A percentile compares a stretch with the other conserved stretches of the same genome.
phyloP scores from a whole-genome alignment of 2,797 vertebrate species.

The Prunella strophiata region DNA sequence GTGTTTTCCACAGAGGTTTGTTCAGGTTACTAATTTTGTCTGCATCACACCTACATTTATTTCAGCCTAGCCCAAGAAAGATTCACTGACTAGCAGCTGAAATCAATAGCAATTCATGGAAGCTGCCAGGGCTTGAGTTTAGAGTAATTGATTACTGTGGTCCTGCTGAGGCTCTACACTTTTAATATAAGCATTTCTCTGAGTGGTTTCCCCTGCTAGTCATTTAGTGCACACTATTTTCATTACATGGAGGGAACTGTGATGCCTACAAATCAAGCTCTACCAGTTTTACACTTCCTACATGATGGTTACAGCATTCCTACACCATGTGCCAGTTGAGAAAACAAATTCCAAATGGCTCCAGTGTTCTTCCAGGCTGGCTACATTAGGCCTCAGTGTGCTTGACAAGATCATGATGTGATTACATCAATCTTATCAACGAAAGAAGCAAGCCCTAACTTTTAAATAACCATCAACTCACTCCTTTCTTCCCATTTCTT shows the following conservation, averaged over 20 bases:
- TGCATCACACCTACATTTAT: conserved; percentile 32
- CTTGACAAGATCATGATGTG: not conserved
- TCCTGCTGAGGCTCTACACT: conserved; percentile 23
- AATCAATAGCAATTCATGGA: conserved; percentile 65
- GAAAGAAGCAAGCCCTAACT: not conserved
- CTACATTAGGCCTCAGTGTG: not conserved
- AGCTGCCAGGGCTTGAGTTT: conserved; percentile 53
- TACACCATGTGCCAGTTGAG: not conserved
- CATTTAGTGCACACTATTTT: conserved; percentile 38
- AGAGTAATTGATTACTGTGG: conserved; percentile 49
- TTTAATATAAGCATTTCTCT: conserved; percentile 39
- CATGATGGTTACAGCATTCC: conserved; percentile 7
- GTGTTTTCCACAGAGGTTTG: conserved; percentile 4
- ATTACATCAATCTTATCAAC: not conserved
- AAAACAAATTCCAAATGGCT: not conserved
- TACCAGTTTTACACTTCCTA: conserved; percentile 42
- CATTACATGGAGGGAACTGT: conserved; percentile 28
- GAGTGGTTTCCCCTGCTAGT: conserved; percentile 42
- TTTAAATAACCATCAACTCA: not conserved
- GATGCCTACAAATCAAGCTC: conserved; percentile 40
- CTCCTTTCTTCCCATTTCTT: not conserved
- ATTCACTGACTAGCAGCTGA: not conserved
- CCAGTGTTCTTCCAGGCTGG: not conserved
- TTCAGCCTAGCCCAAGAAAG: conserved; percentile 2
- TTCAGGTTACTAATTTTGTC: conserved; percentile 46